Evolutionary conservation across 1,140 invertebrate species (phyloP).

Genomic region (Eumaeus atala): DNA sequence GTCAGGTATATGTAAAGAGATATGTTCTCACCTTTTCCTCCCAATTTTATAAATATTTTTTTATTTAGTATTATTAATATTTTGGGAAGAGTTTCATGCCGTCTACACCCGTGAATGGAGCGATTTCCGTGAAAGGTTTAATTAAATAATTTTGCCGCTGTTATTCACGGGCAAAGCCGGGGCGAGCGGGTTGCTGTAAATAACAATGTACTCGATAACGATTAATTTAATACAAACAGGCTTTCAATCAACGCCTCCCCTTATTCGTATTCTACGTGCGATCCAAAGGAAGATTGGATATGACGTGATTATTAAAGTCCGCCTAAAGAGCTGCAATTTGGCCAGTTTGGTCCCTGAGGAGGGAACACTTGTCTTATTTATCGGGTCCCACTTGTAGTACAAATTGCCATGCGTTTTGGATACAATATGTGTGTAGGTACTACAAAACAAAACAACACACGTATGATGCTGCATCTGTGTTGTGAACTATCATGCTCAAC

Average conservation of each 20-base stretch:
- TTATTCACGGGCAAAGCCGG: too few species aligned
- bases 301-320: conserved; percentile 68
- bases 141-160: too few species aligned
- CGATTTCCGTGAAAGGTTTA: too few species aligned
- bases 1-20: too few species aligned
- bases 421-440: not conserved
- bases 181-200: conserved; percentile 11
- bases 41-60: too few species aligned
- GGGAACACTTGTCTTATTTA: conserved; percentile 47
- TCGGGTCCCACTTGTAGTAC: conserved; percentile 34
- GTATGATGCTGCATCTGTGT: too few species aligned
- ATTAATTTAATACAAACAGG: conserved; percentile 20
- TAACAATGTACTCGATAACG: not conserved
- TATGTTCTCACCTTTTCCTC: too few species aligned
- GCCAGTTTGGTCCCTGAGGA: conserved; percentile 44
- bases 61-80: too few species aligned
- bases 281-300: conserved; percentile 64
- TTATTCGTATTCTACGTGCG: conserved; percentile 51
- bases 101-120: too few species aligned
- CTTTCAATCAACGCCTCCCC: conserved; percentile 38
- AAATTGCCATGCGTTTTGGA: not conserved
- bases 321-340: conserved; percentile 68
- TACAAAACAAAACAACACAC: too few species aligned
- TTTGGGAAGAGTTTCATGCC: too few species aligned
- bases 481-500: too few species aligned